These are phyloP conservation scores for Pteruthius melanotis DNA, from an alignment of 2,113 vertebrate genomes.

Conservation along the genomic window DNA sequence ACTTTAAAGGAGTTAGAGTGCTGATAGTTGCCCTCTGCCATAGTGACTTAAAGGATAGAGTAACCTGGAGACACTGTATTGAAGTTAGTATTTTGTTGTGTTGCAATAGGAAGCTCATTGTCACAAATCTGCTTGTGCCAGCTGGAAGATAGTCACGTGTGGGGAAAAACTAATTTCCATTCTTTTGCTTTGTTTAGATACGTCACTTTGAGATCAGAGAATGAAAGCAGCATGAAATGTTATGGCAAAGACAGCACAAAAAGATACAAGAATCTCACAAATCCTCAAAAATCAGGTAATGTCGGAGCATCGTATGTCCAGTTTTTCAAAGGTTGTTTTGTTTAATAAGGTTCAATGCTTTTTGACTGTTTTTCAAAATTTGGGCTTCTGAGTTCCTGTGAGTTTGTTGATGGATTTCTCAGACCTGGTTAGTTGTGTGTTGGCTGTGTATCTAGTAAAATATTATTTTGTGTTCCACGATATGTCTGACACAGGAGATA, in stretches of 20 bases:
- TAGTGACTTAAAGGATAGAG: neutral
- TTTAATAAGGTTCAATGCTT: neutral
- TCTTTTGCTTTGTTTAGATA: conserved; percentile 43
- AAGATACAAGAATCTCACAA: neutral
- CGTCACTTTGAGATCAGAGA: neutral
- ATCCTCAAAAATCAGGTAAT: conserved; percentile 31
- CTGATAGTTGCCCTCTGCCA: neutral
- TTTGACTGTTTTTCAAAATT: neutral
- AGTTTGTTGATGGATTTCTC: neutral
- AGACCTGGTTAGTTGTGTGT: neutral
- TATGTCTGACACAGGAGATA: neutral
- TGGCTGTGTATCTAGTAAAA: neutral
- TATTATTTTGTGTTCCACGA: neutral
- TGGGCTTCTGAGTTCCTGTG: neutral
- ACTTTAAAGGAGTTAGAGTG: neutral
- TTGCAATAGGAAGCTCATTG: neutral
- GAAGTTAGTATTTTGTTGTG: neutral
- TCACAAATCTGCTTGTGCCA: neutral
- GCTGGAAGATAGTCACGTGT: neutral
- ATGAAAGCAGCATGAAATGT: conserved; percentile 50
- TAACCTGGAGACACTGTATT: neutral
- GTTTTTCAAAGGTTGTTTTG: neutral
- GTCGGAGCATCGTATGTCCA: neutral
- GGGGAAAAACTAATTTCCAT: neutral
- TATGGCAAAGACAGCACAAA: conserved; percentile 8